Base-by-base conservation (phyloP, 2,797 vertebrate genomes). In the Halcyon chelicuti region DNA sequence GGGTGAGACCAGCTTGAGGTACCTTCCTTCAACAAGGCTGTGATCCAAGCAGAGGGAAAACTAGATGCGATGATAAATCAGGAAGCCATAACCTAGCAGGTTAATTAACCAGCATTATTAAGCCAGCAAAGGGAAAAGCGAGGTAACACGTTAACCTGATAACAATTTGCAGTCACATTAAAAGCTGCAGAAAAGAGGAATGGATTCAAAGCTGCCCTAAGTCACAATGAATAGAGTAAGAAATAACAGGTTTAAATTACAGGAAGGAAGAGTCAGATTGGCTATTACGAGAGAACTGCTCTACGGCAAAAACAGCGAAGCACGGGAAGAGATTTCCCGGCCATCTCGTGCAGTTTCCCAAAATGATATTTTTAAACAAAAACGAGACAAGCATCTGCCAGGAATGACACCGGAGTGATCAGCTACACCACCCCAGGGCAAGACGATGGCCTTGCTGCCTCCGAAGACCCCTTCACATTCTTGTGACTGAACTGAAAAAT, bases 21-120 rank as follows among this genome's bases (percentile, higher is more conserved):
- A 81, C 65, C 37, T 88, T 81, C 75, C 52, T 77, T 90, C 65
- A 68, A 62, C 10, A 40, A 60, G 33, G 60, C 28, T 78, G n/a
- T 44, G 62, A 81, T 86, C 73, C 88, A 92, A 84, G 31, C 5
- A 1, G 22, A 62, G n/a, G n/a, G 72, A 90, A 86, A 86, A 62
- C 68, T 40, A 78, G 63, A 66, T 63, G 18, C 15, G 60, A 62
- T 52, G 55, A 57, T 92, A 96, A 94, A 94, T 86, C 66, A 92
- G 80, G 77, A 88, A 93, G 42, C 47, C 66, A 79, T 60, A 96
- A 76, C 51, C 71, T 86, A 92, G 54, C 51, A 70, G 42, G 51
- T 94, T 92, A 96, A 95, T 84, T 93, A 96, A 93, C 73, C 73
- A 81, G 35, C 35, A 78, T 68, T 81, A 90, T 76, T 84, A 94